Percentiles rank a stretch among this genome's conserved stretches.
These are phyloP conservation scores for Chrosomus eos DNA, from an alignment of 2,797 vertebrate genomes.

Conservation along the genomic window DNA sequence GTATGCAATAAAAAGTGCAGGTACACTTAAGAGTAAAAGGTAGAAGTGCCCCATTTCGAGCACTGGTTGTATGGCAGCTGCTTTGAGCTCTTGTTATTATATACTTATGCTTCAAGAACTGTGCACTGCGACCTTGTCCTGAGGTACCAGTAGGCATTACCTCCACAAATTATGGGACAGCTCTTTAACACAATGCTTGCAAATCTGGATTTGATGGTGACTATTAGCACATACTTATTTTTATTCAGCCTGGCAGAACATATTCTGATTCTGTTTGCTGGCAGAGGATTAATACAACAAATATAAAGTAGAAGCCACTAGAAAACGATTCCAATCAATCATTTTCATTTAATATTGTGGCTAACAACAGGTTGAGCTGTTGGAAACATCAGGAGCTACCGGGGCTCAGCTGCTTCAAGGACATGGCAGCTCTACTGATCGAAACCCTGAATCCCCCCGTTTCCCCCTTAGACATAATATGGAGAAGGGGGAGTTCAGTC, in stretches of 20 bases:
- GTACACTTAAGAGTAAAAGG: too few relatives aligned
- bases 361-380: slow-evolving; percentile 56
- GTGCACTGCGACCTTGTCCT: background rate
- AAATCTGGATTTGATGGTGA: slow-evolving; percentile 32
- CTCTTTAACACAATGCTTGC: slow-evolving; percentile 45
- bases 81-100: slow-evolving; percentile 42
- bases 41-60: too few relatives aligned
- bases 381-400: slow-evolving; percentile 33
- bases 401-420: slow-evolving; percentile 51
- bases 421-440: slow-evolving; percentile 27
- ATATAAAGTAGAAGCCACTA: slow-evolving; percentile 8
- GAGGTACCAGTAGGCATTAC: slow-evolving; percentile 38
- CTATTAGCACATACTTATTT: slow-evolving; percentile 20
- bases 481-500: slow-evolving; percentile 28
- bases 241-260: slow-evolving; percentile 23
- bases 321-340: slow-evolving; percentile 33
- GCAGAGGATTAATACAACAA: slow-evolving; percentile 23
- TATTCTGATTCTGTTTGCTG: background rate
- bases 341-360: slow-evolving; percentile 23
- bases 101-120: slow-evolving; percentile 36
- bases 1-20: too few relatives aligned
- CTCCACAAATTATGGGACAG: slow-evolving; percentile 19
- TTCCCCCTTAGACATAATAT: slow-evolving; percentile 23
- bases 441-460: slow-evolving; percentile 20
- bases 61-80: slow-evolving; percentile 40